Conservation (phyloP, 1,140 invertebrate genomes). For the Yoshiicerus persimilis region DNA sequence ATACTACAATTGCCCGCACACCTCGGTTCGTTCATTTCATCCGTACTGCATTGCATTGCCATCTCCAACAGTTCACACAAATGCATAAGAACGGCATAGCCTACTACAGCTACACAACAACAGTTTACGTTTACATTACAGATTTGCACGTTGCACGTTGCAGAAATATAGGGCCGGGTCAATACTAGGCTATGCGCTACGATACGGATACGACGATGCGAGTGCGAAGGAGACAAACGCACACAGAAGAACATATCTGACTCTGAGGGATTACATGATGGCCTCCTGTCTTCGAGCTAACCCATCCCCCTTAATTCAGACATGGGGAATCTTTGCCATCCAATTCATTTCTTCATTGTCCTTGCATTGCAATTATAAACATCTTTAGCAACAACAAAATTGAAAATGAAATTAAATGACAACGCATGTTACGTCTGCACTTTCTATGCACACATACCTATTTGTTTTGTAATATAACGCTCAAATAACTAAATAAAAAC, state of each 20-base stretch:
- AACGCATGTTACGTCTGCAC: neutral
- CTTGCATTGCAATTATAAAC: neutral
- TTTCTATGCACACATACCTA: no score
- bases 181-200: neutral
- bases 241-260: neutral
- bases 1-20: neutral
- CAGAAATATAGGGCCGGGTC: conserved; percentile 4
- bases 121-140: conserved; percentile 10
- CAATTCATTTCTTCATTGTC: neutral
- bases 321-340: neutral
- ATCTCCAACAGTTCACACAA: neutral
- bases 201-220: neutral
- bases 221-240: neutral
- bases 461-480: no score
- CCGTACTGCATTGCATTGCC: neutral
- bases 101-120: neutral
- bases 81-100: neutral
- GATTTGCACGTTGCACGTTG: conserved; percentile 14
- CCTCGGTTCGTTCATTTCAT: neutral
- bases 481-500: no score
- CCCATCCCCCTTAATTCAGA: neutral
- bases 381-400: neutral
- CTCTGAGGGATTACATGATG: neutral
- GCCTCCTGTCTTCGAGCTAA: neutral
- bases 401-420: neutral